Base-by-base conservation (phyloP, 2,113 vertebrate genomes). In the Halichoerus grypus region DNA sequence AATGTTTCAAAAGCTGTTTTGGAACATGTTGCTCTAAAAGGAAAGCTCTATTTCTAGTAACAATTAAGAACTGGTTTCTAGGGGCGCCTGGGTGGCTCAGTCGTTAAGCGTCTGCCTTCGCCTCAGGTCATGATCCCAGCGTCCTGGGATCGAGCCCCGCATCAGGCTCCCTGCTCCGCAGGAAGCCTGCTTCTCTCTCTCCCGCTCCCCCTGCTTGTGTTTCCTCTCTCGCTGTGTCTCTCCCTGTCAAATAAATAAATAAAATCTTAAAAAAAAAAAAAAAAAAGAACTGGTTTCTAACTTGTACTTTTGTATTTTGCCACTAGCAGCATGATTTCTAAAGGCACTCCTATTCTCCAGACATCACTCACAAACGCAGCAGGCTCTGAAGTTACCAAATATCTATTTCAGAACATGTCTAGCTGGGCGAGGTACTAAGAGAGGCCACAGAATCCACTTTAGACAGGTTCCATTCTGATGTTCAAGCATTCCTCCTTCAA, bases 41-140 rank as follows among this genome's bases (percentile, higher is more conserved):
- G 94, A 98, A 88, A 85, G 10, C 46, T 95, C n/a, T 97, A 94
- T 97, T 97, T 98, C 95, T 91, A 87, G 76, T 77, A 92, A 97
- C 76, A 97, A 97, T 97, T 98, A 98, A 97, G 46, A 97, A 72
- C 39, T 76, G 7, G 1, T 72, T 81, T 88, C 69, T 94, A 96
- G 36, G 36, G 36, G 36, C 2, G 36, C 36, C 36, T 36, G 36
- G 36, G 36, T 36, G 36, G 36, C 36, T 36, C 36, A 36, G 36
- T 36, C 36, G 36, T 36, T 36, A 36, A 36, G 36, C 2, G 36
- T 36, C 36, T 36, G 36, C 36, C 36, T 36, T 36, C 36, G 36
- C 2, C 36, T 36, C 36, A 36, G 36, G 36, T 36, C 36, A 36
- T 36, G 36, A 36, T 36, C 36, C 36, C 36, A 36, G 36, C 36